Evolutionary conservation across 2,113 vertebrate species (phyloP).

Genomic region (Gasterosteus nipponicus): DNA sequence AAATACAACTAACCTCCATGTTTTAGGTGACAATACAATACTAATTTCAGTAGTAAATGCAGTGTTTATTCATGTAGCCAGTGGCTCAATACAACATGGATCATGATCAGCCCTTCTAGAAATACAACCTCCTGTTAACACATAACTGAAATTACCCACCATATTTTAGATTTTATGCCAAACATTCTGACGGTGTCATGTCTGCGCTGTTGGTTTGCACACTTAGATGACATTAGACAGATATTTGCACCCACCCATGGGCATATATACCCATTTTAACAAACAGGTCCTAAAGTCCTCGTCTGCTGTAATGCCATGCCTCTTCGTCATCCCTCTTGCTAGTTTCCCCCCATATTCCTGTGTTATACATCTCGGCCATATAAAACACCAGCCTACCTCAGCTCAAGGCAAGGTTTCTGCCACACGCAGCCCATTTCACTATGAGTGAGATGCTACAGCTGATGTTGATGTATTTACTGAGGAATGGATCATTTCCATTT

Average conservation of each 20-base stretch:
- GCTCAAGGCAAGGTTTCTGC: constrained; percentile 18
- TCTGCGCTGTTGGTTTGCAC: background rate
- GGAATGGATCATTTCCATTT: constrained; percentile 38
- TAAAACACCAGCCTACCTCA: constrained; percentile 14
- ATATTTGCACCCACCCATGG: background rate
- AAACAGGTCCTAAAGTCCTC: constrained; percentile 5
- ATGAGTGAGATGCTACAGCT: constrained; percentile 19
- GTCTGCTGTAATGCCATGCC: constrained; percentile 6
- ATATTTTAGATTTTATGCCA: background rate
- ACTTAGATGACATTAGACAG: constrained; percentile 5
- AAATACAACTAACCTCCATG: background rate
- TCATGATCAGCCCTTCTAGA: background rate
- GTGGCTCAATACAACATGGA: background rate
- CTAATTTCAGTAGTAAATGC: background rate
- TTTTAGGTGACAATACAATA: background rate
- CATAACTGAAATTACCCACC: background rate
- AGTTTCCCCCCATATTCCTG: background rate
- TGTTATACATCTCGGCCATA: constrained; percentile 23
- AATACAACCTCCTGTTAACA: background rate
- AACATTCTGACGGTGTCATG: background rate
- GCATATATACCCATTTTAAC: constrained; percentile 1
- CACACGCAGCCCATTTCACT: constrained; percentile 16
- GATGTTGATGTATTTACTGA: constrained; percentile 34
- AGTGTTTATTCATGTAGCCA: background rate
- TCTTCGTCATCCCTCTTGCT: background rate